Evolutionary conservation across 2,797 vertebrate species (phyloP).

Genomic region (Masticophis lateralis): DNA sequence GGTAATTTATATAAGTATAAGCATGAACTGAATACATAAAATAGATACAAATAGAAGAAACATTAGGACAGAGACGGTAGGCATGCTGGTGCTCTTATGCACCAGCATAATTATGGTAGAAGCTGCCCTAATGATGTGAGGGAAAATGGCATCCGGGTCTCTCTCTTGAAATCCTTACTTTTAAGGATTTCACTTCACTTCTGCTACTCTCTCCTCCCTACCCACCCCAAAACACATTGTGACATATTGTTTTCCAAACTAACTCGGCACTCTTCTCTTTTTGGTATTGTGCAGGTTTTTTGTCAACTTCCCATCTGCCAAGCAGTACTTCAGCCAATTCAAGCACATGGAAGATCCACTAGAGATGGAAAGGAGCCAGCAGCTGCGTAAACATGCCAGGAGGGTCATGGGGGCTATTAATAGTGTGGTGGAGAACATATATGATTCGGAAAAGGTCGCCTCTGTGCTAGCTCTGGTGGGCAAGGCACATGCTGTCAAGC

Average conservation of each 20-base stretch:
- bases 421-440: conserved; percentile 90
- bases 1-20: too few relatives aligned
- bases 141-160: background rate
- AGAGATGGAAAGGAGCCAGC: conserved; percentile 91
- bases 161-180: background rate
- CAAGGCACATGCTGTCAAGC: conserved; percentile 93
- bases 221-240: background rate
- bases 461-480: conserved; percentile 89
- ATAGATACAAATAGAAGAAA: too few relatives aligned
- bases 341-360: conserved; percentile 89
- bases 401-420: conserved; percentile 95
- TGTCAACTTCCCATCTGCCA: conserved; percentile 92
- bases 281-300: conserved; percentile 81
- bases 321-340: conserved; percentile 98
- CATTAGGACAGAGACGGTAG: too few relatives aligned
- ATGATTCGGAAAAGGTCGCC: conserved; percentile 89
- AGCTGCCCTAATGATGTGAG: background rate
- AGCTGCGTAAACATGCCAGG: conserved; percentile 88
- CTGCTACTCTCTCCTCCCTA: background rate
- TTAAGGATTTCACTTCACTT: background rate
- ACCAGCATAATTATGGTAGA: background rate
- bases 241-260: conserved; percentile 13
- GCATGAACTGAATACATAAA: too few relatives aligned
- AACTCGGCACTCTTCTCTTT: fast-evolving
- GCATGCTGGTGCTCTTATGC: too few relatives aligned